phyloP scores from a whole-genome alignment of 2,888 invertebrate genomes.

The Erannis defoliaria region DNA sequence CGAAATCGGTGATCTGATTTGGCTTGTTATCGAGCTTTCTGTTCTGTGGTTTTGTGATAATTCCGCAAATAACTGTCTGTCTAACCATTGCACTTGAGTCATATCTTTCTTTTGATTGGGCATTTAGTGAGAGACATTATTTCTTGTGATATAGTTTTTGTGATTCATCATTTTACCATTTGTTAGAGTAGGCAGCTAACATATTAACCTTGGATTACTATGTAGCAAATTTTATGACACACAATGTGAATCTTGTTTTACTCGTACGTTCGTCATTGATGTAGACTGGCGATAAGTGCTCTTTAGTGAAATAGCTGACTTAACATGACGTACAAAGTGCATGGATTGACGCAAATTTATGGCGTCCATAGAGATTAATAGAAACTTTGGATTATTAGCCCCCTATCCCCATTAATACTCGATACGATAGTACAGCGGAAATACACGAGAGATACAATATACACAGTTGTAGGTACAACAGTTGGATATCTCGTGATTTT shows the following conservation, averaged over 20 bases:
- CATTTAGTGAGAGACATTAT: neutral
- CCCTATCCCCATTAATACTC: no score
- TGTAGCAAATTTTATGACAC: conserved; percentile 20
- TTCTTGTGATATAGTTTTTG: conserved; percentile 1
- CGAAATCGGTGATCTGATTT: conserved; percentile 9
- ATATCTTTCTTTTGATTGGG: neutral
- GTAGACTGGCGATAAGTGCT: neutral
- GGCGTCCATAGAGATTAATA: neutral
- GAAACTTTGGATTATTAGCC: no score
- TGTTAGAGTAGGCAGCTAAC: conserved; percentile 6
- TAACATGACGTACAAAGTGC: neutral
- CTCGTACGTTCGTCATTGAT: neutral
- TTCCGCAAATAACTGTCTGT: neutral
- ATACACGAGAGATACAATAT: no score
- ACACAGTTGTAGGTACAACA: no score
- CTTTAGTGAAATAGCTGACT: conserved; percentile 12
- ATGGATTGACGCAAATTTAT: neutral
- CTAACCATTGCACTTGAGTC: neutral
- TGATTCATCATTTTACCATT: conserved; percentile 19
- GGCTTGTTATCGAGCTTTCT: conserved; percentile 14
- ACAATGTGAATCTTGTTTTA: conserved; percentile 11
- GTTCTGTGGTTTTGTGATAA: conserved; percentile 8
- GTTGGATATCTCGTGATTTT: conserved; percentile 1
- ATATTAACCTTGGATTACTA: conserved; percentile 19
- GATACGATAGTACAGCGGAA: no score